Evolutionary conservation across 2,888 invertebrate species (phyloP).

Genomic region (Parnassius glacialis): DNA sequence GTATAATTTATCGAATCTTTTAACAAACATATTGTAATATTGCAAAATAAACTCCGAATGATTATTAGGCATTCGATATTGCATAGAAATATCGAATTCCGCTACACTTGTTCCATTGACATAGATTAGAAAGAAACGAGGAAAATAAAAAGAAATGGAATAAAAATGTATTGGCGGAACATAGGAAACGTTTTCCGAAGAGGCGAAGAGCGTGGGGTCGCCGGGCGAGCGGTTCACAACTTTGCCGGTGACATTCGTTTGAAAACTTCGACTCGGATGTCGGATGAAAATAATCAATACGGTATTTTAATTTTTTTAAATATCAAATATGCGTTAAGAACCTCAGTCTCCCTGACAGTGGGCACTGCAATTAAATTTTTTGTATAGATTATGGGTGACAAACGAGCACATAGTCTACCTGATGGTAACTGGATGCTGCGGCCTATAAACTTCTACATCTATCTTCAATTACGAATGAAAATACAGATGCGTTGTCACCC

Average conservation of each 20-base stretch:
- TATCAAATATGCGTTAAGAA: no score
- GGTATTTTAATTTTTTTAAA: conserved; percentile 6
- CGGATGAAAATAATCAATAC: conserved; percentile 23
- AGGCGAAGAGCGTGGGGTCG: conserved; percentile 36
- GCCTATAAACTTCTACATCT: no score
- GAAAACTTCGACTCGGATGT: conserved; percentile 36
- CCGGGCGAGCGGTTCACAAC: conserved; percentile 52
- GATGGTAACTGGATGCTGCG: no score
- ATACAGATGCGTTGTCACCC: no score
- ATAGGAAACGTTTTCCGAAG: conserved; percentile 64
- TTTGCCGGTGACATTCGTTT: conserved; percentile 52
- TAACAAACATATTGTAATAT: background rate
- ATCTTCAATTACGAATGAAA: no score
- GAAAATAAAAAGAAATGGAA: conserved; percentile 46
- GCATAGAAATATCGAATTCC: conserved; percentile 28
- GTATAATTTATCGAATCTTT: background rate
- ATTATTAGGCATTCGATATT: conserved; percentile 23
- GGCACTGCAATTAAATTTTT: no score
- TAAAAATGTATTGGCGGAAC: conserved; percentile 51
- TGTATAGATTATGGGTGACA: no score
- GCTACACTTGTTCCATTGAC: conserved; percentile 38
- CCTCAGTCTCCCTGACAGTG: no score
- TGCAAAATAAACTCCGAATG: conserved; percentile 2
- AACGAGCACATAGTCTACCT: no score
- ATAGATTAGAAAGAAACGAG: conserved; percentile 44